A percentile compares a stretch with the other conserved stretches of the same genome.
Conservation (phyloP, 2,888 invertebrate species). For the Eurois occulta region DNA sequence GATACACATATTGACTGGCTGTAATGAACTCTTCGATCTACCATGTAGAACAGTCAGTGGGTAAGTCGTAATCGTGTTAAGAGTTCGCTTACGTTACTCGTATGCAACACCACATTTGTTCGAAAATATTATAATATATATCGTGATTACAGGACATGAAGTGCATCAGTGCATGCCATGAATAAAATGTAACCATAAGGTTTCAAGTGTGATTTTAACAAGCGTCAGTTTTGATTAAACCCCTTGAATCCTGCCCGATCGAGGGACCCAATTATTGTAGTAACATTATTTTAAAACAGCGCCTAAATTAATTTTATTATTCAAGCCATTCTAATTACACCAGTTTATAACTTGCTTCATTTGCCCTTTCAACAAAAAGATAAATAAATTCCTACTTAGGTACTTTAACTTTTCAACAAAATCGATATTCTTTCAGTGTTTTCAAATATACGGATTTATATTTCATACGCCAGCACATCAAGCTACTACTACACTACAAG, state of each 20-base stretch:
- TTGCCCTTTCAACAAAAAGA: neutral
- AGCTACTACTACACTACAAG: no score
- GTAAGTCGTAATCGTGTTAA: slow-evolving; percentile 56
- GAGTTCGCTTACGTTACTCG: slow-evolving; percentile 26
- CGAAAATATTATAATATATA: slow-evolving; percentile 1
- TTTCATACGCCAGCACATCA: neutral
- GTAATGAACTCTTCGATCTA: slow-evolving; percentile 34
- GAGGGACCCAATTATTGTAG: neutral
- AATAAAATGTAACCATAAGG: neutral
- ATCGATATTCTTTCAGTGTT: neutral
- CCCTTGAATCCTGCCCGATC: no score
- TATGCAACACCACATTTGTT: slow-evolving; percentile 18
- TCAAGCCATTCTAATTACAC: neutral
- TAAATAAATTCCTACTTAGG: neutral
- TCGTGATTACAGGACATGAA: neutral
- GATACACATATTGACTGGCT: slow-evolving; percentile 50
- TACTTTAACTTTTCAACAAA: neutral
- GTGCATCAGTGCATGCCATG: neutral
- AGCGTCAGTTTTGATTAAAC: neutral
- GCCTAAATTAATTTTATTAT: neutral
- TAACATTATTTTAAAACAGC: slow-evolving; percentile 11
- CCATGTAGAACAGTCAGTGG: slow-evolving; percentile 28
- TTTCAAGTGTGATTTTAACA: neutral
- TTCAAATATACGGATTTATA: neutral
- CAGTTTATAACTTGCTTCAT: neutral